These are phyloP conservation scores for Hirundichthys speculiger DNA, from an alignment of 2,113 vertebrate genomes.

Conservation along the genomic window DNA sequence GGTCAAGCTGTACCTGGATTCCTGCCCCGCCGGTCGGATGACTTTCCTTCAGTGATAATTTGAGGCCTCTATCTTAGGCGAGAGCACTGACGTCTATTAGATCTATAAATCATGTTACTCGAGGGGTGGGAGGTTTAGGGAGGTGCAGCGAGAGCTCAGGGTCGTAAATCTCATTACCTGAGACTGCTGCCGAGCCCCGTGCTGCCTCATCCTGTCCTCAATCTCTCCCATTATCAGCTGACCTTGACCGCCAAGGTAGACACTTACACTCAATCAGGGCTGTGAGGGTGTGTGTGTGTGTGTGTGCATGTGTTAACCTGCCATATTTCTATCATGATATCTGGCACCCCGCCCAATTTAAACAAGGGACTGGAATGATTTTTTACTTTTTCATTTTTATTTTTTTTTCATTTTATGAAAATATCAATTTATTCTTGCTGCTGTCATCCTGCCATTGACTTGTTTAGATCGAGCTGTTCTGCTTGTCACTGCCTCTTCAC, in stretches of 20 bases:
- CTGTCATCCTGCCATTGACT: slow-evolving; percentile 32
- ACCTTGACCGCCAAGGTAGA: slow-evolving; percentile 77
- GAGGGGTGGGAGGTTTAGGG: slow-evolving; percentile 25
- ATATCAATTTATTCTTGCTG: slow-evolving; percentile 33
- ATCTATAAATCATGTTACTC: slow-evolving; percentile 78
- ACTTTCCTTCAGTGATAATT: slow-evolving; percentile 65
- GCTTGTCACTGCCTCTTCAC: slow-evolving; percentile 10
- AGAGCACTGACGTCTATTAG: slow-evolving; percentile 72
- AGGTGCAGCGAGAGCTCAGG: slow-evolving; percentile 64
- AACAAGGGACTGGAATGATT: slow-evolving; percentile 3
- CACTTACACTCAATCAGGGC: slow-evolving; percentile 76
- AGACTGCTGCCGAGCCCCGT: slow-evolving; percentile 62
- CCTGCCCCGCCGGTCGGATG: slow-evolving; percentile 53
- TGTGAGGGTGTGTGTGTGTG: slow-evolving; percentile 16
- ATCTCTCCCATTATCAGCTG: slow-evolving; percentile 79
- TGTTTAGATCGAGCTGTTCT: slow-evolving; percentile 16
- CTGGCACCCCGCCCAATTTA: slow-evolving; percentile 25
- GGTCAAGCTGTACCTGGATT: slow-evolving; percentile 43
- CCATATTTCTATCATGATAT: slow-evolving; percentile 53
- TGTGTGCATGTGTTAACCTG: slow-evolving; percentile 33
- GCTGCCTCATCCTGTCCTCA: slow-evolving; percentile 68
- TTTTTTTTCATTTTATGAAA: slow-evolving; percentile 38
- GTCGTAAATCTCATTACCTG: slow-evolving; percentile 82
- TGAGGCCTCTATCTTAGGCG: slow-evolving; percentile 70
- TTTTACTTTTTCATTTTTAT: too few species aligned